Evolutionary conservation across 23 tunicate species (phyloP).

Genomic region (Phallusia fumigata): DNA sequence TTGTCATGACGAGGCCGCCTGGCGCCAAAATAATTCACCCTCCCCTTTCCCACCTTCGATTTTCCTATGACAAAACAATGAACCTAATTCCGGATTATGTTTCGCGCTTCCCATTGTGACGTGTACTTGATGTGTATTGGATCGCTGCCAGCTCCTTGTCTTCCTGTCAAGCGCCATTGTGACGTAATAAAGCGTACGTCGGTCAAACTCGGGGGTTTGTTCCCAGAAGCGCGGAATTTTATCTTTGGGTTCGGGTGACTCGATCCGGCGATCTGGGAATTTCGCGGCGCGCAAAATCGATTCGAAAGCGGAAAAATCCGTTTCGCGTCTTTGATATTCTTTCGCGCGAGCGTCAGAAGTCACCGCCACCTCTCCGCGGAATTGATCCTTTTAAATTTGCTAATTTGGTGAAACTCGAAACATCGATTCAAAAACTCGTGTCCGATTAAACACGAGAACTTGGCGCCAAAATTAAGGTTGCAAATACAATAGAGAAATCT

Average conservation of each 20-base stretch:
- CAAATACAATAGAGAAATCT: too few species aligned
- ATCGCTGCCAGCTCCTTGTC: neutral
- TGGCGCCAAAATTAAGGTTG: too few species aligned
- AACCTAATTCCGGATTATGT: conserved; percentile 2
- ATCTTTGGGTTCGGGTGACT: too few species aligned
- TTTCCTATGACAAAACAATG: conserved; percentile 3
- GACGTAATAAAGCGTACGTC: conserved; percentile 11
- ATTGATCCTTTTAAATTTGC: neutral
- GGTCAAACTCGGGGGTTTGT: neutral
- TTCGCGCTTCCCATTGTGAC: neutral
- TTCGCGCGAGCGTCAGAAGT: neutral
- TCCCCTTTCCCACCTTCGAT: conserved; percentile 4
- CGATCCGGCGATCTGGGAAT: neutral
- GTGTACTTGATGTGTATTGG: conserved; percentile 9
- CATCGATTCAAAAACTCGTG: neutral
- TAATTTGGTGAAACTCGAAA: conserved; percentile 9
- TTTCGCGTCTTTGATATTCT: conserved; percentile 6
- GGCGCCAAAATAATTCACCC: too few species aligned
- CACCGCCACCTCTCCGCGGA: neutral
- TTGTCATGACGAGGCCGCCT: too few species aligned
- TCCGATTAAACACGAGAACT: too few species aligned
- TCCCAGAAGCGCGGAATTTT: neutral
- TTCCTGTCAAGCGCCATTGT: conserved; percentile 2
- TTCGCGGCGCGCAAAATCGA: neutral
- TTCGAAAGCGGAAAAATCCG: neutral